phyloP scores from a whole-genome alignment of 1,140 invertebrate species.

The Drosophila lacteicornis region DNA sequence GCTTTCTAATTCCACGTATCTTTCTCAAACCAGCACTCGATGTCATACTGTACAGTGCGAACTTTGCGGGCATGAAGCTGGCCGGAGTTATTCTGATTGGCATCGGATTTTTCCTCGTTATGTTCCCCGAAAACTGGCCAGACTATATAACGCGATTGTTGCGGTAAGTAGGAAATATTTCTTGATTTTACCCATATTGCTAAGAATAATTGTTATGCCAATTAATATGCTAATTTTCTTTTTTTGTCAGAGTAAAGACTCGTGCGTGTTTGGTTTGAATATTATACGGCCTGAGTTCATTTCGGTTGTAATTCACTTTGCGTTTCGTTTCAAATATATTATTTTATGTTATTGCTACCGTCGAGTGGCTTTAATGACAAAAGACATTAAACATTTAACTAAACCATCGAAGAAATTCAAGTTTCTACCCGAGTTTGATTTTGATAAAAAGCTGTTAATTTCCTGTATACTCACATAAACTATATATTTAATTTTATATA shows the following conservation, averaged over 20 bases:
- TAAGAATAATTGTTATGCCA: conserved; percentile 53
- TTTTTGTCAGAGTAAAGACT: conserved; percentile 64
- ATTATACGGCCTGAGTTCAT: conserved; percentile 40
- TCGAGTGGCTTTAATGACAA: conserved; percentile 41
- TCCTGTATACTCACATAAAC: conserved; percentile 67
- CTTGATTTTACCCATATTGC: conserved; percentile 65
- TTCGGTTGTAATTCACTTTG: conserved; percentile 39
- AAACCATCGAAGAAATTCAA: conserved; percentile 43
- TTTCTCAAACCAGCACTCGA: conserved; percentile 89
- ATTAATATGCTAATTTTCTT: conserved; percentile 76
- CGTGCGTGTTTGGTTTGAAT: conserved; percentile 70
- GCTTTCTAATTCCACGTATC: not conserved
- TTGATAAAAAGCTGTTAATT: conserved; percentile 43
- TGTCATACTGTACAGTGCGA: conserved; percentile 92
- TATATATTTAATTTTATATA: conserved; percentile 80
- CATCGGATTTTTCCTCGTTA: conserved; percentile 96
- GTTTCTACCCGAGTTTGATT: conserved; percentile 42
- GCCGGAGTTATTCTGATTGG: conserved; percentile 95
- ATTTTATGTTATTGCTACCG: conserved; percentile 36
- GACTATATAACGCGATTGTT: conserved; percentile 95
- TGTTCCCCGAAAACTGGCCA: conserved; percentile 98
- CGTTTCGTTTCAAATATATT: conserved; percentile 14
- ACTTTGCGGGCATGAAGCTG: conserved; percentile 97
- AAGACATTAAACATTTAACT: conserved; percentile 33
- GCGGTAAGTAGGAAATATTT: conserved; percentile 87